phyloP scores from a whole-genome alignment of 2,797 vertebrate species.

The Lepidocolaptes lacrymiger region DNA sequence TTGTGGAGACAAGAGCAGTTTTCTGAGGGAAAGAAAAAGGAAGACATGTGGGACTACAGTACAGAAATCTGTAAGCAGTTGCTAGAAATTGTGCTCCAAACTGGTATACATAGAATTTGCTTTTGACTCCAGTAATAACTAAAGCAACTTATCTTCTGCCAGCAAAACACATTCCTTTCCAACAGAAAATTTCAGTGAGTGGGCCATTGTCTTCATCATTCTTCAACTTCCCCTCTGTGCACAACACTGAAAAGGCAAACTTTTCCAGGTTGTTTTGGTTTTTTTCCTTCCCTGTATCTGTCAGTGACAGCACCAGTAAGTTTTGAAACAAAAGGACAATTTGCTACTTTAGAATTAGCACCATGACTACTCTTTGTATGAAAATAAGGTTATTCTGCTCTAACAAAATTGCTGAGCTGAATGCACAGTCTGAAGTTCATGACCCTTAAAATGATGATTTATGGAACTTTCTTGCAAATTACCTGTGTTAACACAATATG shows the following conservation, averaged over 20 bases:
- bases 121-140: slow-evolving; percentile 9
- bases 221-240: background rate
- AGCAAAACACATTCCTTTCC: slow-evolving; percentile 18
- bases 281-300: background rate
- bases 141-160: background rate
- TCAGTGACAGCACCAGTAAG: background rate
- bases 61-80: slow-evolving; percentile 1
- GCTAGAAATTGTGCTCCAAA: background rate
- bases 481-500: background rate
- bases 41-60: background rate
- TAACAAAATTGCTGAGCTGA: slow-evolving; percentile 51
- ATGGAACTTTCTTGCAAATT: slow-evolving; percentile 27
- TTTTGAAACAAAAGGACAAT: slow-evolving; percentile 32
- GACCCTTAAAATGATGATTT: slow-evolving; percentile 53
- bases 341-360: slow-evolving; percentile 55
- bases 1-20: background rate
- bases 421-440: slow-evolving; percentile 44
- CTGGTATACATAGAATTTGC: background rate
- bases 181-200: slow-evolving; percentile 28
- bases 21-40: background rate
- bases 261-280: background rate
- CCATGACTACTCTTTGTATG: slow-evolving; percentile 20
- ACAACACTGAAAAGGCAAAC: background rate
- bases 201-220: background rate
- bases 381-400: slow-evolving; percentile 57